Percentiles rank a stretch among this genome's conserved stretches.
phyloP scores from a whole-genome alignment of 1,140 invertebrate species.

The Bombus impatiens region DNA sequence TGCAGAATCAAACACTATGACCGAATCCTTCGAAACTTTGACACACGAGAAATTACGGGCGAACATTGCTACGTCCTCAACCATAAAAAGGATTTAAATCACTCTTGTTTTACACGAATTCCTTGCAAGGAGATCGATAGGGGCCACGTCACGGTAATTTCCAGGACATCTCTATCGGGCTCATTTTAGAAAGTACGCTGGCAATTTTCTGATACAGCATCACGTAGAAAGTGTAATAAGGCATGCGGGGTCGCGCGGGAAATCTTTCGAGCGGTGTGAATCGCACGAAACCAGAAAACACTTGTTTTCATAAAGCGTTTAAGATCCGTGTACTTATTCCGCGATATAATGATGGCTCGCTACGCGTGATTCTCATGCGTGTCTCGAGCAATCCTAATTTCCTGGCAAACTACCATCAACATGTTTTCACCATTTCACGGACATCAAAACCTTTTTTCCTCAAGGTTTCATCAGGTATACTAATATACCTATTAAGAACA shows the following conservation, averaged over 20 bases:
- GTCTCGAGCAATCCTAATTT: not conserved
- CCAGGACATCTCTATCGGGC: not conserved
- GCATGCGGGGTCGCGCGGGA: constrained; percentile 25
- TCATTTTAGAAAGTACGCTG: constrained; percentile 59
- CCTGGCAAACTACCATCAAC: not conserved
- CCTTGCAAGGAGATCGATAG: not conserved
- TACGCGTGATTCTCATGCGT: not conserved
- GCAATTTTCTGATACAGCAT: constrained; percentile 56
- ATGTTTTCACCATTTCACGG: constrained; percentile 2
- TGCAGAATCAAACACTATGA: not conserved
- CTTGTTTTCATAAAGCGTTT: constrained; percentile 22
- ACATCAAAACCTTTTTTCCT: not conserved
- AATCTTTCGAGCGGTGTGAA: constrained; percentile 45
- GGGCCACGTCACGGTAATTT: not conserved
- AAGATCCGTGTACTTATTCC: not conserved
- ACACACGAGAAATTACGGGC: not conserved
- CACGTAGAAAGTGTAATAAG: constrained; percentile 59
- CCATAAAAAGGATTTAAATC: not conserved
- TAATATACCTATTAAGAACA: not conserved
- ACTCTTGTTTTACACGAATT: not conserved
- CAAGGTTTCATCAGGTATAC: not conserved
- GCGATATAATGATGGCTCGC: not conserved
- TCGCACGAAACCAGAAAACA: constrained; percentile 25
- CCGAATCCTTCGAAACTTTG: not conserved
- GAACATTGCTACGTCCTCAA: not conserved